These are phyloP conservation scores for Gobius niger DNA, from an alignment of 2,113 vertebrate genomes.

Conservation along the genomic window DNA sequence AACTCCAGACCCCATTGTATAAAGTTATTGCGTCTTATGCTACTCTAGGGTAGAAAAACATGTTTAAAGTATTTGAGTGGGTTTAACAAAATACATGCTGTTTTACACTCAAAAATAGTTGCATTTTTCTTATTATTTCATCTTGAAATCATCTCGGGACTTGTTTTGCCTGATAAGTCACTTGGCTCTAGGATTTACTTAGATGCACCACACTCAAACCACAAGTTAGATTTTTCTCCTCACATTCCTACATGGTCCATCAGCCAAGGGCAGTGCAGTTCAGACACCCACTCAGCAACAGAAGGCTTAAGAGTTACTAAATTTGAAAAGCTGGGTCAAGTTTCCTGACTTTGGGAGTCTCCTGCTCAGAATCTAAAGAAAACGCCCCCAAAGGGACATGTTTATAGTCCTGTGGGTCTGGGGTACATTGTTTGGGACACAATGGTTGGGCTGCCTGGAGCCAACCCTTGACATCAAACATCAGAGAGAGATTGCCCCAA, in stretches of 20 bases:
- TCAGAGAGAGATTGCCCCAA: conserved; percentile 71
- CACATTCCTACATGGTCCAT: conserved; percentile 44
- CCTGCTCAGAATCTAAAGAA: conserved; percentile 73
- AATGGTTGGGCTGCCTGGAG: conserved; percentile 83
- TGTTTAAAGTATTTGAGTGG: too few relatives aligned
- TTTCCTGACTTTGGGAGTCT: conserved; percentile 81
- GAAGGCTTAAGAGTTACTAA: conserved; percentile 63
- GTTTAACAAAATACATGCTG: too few relatives aligned
- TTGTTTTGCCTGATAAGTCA: background rate
- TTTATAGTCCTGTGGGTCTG: conserved; percentile 80
- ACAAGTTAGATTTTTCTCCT: background rate
- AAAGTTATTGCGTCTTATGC: too few relatives aligned
- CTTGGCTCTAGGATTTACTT: too few relatives aligned
- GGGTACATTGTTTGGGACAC: conserved; percentile 82
- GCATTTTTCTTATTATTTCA: too few relatives aligned
- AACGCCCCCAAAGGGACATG: conserved; percentile 77
- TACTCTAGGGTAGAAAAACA: too few relatives aligned
- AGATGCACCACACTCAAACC: conserved; percentile 17
- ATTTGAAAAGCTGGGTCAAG: conserved; percentile 71
- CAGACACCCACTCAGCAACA: conserved; percentile 68
- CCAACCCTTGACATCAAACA: conserved; percentile 77
- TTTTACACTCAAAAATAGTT: too few relatives aligned
- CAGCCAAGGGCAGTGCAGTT: conserved; percentile 24
- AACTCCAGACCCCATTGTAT: too few relatives aligned
- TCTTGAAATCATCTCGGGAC: too few relatives aligned